Base-by-base conservation (phyloP, 2,797 vertebrate genomes). In the Myiothlypis chrysogaster region DNA sequence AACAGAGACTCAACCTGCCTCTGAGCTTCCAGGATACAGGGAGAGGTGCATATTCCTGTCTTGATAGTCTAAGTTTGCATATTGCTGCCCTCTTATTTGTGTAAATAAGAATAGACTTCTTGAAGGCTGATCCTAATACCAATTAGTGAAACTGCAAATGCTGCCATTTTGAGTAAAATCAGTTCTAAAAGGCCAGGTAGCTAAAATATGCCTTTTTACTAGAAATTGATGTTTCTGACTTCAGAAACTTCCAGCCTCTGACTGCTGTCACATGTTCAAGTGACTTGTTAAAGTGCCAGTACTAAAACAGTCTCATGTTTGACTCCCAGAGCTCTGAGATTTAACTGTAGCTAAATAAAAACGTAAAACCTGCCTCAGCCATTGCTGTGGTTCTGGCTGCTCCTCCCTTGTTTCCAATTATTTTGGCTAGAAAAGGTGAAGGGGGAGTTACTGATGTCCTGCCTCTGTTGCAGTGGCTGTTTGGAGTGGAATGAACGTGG, bases 401-500 rank as follows among this genome's bases (percentile, higher is more conserved):
- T 90, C 20, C 50, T 63, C 9, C 27, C 66, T 70, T 27, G 23
- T 49, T 85, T 55, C 14, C 13, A 24, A 2, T 71, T 83, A 7
- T 8, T 34, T 61, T 56, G 7, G 27, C 12, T 10, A 9, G 43
- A 32, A 41, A 39, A 41, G n/a, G 50, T 20, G 41, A 22, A 78
- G 8, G 34, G 10, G 11, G 17, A 21, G 14, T 53, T 28, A 20
- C 32, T 91, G 55, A 32, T 0, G 1, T 39, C 8, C 28, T 47
- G 19, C 39, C 28, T 78, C 49, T 93, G 10, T 80, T 93, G 6
- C 92, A 99, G 99, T 99, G 94, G 98, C 99, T 15, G 99, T 99
- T 66, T 99, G 99, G 99, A 99, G 99, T 0, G 99, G 99, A 0
- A 96, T 99, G 3, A 99, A 99, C 0, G 99, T 99, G 50, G 99